Evolutionary conservation across 2,797 vertebrate species (phyloP).

Genomic region (Malacoraja senta): DNA sequence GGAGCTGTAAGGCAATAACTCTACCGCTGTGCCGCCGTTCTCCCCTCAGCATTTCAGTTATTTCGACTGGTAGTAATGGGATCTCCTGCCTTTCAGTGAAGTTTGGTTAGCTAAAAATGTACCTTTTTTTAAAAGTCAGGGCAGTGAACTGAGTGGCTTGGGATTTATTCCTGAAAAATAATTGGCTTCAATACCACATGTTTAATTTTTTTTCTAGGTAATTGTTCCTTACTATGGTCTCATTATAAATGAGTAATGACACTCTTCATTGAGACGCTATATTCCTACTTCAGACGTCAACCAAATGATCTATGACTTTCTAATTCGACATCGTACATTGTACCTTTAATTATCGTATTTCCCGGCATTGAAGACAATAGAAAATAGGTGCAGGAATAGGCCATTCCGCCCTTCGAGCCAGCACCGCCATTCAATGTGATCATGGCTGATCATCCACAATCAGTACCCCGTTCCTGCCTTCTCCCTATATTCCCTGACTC

Average conservation of each 20-base stretch:
- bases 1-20: too few species aligned
- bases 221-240: background rate
- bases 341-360: background rate
- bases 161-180: background rate
- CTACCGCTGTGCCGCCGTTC: too few species aligned
- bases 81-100: background rate
- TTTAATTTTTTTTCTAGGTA: background rate
- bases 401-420: too few species aligned
- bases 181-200: background rate
- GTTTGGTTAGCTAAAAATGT: background rate
- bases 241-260: background rate
- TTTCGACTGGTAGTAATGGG: too few species aligned
- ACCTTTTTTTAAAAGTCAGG: background rate
- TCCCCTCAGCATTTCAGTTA: too few species aligned
- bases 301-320: background rate
- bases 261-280: background rate
- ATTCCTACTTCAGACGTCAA: background rate
- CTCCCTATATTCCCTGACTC: too few species aligned
- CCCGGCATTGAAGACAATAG: too few species aligned
- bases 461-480: too few species aligned
- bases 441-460: too few species aligned
- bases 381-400: too few species aligned
- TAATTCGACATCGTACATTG: background rate
- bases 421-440: too few species aligned
- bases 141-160: background rate